A percentile compares a stretch with the other conserved stretches of the same genome.
Evolutionary conservation across 2,113 vertebrate genomes (phyloP).

Genomic region (Erythrolamprus reginae): DNA sequence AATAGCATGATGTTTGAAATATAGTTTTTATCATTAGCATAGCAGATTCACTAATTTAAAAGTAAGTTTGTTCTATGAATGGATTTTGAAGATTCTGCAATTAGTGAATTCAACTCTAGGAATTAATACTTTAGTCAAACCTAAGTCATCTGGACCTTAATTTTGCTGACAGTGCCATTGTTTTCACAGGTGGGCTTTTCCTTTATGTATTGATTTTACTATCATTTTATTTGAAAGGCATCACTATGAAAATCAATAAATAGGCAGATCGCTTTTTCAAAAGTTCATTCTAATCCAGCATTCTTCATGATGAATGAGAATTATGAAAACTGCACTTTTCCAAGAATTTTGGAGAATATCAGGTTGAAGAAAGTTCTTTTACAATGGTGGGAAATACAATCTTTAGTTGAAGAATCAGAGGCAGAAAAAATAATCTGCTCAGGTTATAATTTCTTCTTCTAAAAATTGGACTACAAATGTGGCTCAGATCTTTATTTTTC

Average conservation of each 20-base stretch:
- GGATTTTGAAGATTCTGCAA: background rate
- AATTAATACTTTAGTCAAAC: background rate
- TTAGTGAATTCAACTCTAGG: background rate
- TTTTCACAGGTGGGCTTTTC: background rate
- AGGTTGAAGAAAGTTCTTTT: background rate
- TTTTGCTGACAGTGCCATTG: background rate
- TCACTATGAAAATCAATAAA: background rate
- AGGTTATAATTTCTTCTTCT: background rate
- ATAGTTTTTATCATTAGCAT: background rate
- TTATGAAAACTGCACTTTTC: background rate
- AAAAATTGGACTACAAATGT: background rate
- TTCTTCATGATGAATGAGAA: background rate
- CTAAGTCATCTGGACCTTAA: background rate
- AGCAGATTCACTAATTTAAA: background rate
- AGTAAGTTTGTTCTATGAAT: background rate
- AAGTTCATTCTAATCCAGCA: background rate
- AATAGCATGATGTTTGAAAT: background rate
- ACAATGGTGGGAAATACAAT: background rate
- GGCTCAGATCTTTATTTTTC: background rate
- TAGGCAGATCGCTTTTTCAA: background rate
- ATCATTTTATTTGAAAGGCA: background rate
- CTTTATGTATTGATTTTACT: background rate
- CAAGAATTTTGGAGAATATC: background rate
- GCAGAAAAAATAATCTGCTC: background rate
- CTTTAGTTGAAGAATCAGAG: background rate